Evolutionary conservation across 1,140 invertebrate species (phyloP), one percentile per base, ranked within the genome.

Genomic region (Drosophila equinoxialis): DNA sequence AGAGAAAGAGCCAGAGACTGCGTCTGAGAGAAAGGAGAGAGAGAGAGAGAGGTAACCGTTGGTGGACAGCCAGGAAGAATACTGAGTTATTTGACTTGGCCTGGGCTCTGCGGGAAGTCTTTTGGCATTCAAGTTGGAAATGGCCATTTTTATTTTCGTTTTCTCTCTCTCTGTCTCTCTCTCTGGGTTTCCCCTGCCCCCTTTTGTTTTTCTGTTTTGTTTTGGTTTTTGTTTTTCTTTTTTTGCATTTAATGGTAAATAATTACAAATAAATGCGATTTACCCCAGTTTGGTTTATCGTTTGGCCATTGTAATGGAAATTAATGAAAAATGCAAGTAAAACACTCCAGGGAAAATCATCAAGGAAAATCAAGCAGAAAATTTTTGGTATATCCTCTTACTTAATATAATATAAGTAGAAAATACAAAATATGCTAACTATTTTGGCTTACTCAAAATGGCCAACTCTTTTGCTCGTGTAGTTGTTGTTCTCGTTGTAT

Each of bases 241-340:
- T 71, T 65, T 71, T 78, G 68, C 81, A 74, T 84, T 89, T 87
- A 87, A 87, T 87, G 65, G 84, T 89, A 87, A 87, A 87, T 87
- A 89, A 87, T 87, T 87, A 89, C 68, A 87, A 84, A 80, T 78
- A 80, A 86, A 86, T 79, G 71, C 61, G 68, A 64, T 70, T 65
- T 74, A 54, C 67, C 35, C 51, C 51, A 54, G 33, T 51, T 51
- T 37, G 70, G 78, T 70, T 75, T 77, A 78, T 66, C 64, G 51
- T n/a, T 30, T 63, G 17, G 33, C 66, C 23, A 54, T 45, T 65
- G 65, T 81, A 87, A 84, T 84, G 77, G 48, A 74, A 83, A 87
- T 87, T 87, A 83, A 87, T 89, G 80, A 67, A 63, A 65, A 68
- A 75, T 51, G 48, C n/a, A 51, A 35, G 14, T 54, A 54, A 65